These are phyloP conservation scores for Pheosia gnoma DNA, from an alignment of 2,888 invertebrate genomes.

Conservation along the genomic window DNA sequence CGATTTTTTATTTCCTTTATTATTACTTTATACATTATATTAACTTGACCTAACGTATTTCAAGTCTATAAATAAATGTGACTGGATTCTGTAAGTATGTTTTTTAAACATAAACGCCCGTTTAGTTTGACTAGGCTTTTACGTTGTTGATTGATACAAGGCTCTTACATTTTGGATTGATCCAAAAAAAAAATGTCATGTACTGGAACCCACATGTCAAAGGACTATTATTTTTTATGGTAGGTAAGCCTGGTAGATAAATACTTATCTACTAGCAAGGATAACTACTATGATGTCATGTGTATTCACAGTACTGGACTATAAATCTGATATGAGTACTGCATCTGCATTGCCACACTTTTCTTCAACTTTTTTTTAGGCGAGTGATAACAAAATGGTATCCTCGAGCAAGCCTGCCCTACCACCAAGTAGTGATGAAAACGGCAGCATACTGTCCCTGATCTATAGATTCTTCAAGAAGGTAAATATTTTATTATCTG, in stretches of 20 bases:
- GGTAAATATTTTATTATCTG: constrained; percentile 57
- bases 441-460: constrained; percentile 82
- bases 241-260: too few species aligned
- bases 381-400: constrained; percentile 69
- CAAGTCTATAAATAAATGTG: constrained; percentile 67
- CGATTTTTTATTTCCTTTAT: constrained; percentile 21
- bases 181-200: too few species aligned
- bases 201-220: too few species aligned
- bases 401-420: constrained; percentile 70
- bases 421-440: constrained; percentile 74
- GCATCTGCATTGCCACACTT: too few species aligned
- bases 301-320: too few species aligned
- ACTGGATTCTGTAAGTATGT: constrained; percentile 31
- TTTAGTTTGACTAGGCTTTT: too few species aligned
- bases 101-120: neutral
- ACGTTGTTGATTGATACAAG: too few species aligned
- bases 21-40: constrained; percentile 10
- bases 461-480: constrained; percentile 87
- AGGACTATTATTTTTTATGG: too few species aligned
- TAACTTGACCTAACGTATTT: constrained; percentile 9
- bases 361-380: constrained; percentile 43
- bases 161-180: too few species aligned
- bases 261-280: too few species aligned
- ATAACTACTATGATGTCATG: too few species aligned
- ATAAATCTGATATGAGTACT: too few species aligned